Base-by-base conservation (phyloP, 1,140 invertebrate species). In the Sipha flava region DNA sequence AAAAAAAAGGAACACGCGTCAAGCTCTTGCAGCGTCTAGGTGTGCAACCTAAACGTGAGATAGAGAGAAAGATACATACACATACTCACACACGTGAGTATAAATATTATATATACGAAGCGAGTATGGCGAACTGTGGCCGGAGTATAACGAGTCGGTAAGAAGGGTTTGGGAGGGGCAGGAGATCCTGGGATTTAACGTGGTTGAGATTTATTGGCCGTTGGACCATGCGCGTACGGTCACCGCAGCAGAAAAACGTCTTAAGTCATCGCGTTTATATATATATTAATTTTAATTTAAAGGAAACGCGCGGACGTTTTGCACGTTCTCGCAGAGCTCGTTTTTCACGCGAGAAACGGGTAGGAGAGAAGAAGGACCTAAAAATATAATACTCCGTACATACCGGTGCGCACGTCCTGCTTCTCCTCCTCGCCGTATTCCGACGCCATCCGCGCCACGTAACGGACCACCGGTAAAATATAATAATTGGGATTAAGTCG, bases 281-380 rank as follows among this genome's bases (percentile, higher is more conserved):
- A 59, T 57, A 57, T 57, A 66, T 66, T 66, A 66, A 66, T 66
- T 66, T 66, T 37, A 66, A 66, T 66, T 43, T 66, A 66, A 66
- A 34, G 64, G 43, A 66, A 66, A 66, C 21, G 7, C 21, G 34
- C 12, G 12, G 64, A 43, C 64, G 34, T 66, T 43, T 66, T 6
- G 37, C 37, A 43, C 34, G 64, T 66, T 43, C 43, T 43, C 21
- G 12, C 0, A 21, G 12, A 40, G 37, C 21, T 43, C 21, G 26
- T 66, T 66, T 66, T 66, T 66, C 64, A 66, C 64, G 21, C 21
- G 4, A 7, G 29, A 1, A 31, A 31, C 29, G 54, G 14, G 14
- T 6, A 59, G 54, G 12, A 14, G 23, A 31, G n/a, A n/a, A n/a
- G n/a, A n/a, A n/a, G n/a, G n/a, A n/a, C n/a, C 57, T 59, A 26